Base-by-base conservation (phyloP, 2,797 vertebrate species). In the Mergus octosetaceus region DNA sequence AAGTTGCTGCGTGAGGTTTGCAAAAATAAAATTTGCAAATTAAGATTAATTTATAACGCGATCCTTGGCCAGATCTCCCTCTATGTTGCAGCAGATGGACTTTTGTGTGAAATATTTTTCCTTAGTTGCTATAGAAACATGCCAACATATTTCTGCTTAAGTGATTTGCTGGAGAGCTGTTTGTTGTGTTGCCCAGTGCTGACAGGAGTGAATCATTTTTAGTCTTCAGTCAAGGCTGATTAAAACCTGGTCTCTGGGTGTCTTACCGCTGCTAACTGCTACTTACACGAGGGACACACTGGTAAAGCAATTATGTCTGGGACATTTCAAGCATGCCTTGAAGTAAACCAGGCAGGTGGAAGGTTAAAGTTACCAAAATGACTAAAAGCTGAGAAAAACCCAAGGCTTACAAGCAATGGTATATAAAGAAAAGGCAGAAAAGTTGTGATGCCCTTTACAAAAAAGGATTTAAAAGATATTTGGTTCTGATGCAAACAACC, bases 111-210 rank as follows among this genome's bases (percentile, higher is more conserved):
- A 98, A 97, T 98, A 98, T 98, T 98, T 98, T 97, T 97, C 97
- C 93, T 72, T 72, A 97, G 97, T 98, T 98, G 97, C 98, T 97
- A 98, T 98, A 97, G 98, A 98, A 97, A 98, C 96, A 82, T 97
- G 97, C 98, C 97, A 97, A 97, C 97, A 97, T 97, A 98, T 97
- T 97, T 97, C 97, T 97, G 96, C 96, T 87, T 77, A 96, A 97
- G 97, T 85, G 96, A 97, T 97, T 98, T 97, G 97, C 97, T 95
- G 96, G 94, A 97, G 98, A 96, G 96, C 96, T 97, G 97, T 97
- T 97, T 98, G 98, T 97, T 97, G 97, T 95, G 95, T 96, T 94
- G 96, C 97, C 97, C 94, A 43, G 95, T 14, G 86, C 93, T 95
- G 97, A 98, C 91, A 95, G 91, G 93, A 95, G 95, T 97, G 97